phyloP scores from a whole-genome alignment of 1,140 invertebrate species.

The Teleogryllus occipitalis region DNA sequence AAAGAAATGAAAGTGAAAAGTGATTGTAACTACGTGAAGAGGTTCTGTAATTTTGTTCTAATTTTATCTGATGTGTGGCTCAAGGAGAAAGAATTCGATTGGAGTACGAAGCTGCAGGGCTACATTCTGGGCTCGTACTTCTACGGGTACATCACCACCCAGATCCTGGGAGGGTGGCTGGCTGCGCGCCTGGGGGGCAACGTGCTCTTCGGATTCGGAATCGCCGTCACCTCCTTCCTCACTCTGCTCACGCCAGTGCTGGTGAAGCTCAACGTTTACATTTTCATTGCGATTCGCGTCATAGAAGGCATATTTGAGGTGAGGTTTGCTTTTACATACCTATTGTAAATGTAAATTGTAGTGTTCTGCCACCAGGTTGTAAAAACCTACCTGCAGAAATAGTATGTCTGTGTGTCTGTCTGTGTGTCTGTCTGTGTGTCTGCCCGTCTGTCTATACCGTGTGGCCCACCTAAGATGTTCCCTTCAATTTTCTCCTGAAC shows the following conservation, averaged over 20 bases:
- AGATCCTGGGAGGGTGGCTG: conserved; percentile 60
- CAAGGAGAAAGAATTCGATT: conserved; percentile 37
- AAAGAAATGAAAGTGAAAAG: background rate
- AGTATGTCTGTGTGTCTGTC: no score
- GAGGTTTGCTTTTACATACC: conserved; percentile 20
- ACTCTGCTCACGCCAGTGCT: conserved; percentile 74
- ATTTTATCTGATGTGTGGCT: background rate
- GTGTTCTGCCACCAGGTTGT: no score
- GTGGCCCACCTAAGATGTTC: no score
- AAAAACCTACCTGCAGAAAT: no score
- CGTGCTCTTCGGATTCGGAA: conserved; percentile 60
- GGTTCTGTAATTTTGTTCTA: background rate
- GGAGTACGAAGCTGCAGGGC: conserved; percentile 47
- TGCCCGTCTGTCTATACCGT: no score
- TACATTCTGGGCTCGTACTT: conserved; percentile 51
- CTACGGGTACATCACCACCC: conserved; percentile 50
- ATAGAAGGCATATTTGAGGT: conserved; percentile 86
- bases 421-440: no score
- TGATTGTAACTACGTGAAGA: background rate
- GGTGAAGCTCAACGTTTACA: conserved; percentile 57
- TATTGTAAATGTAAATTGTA: no score
- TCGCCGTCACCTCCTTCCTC: conserved; percentile 69
- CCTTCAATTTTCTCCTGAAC: no score
- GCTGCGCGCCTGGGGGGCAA: conserved; percentile 60
- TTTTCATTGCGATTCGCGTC: conserved; percentile 67